These are phyloP conservation scores for Masnerella sp. DNA, from an alignment of 2,888 invertebrate genomes.

Conservation along the genomic window DNA sequence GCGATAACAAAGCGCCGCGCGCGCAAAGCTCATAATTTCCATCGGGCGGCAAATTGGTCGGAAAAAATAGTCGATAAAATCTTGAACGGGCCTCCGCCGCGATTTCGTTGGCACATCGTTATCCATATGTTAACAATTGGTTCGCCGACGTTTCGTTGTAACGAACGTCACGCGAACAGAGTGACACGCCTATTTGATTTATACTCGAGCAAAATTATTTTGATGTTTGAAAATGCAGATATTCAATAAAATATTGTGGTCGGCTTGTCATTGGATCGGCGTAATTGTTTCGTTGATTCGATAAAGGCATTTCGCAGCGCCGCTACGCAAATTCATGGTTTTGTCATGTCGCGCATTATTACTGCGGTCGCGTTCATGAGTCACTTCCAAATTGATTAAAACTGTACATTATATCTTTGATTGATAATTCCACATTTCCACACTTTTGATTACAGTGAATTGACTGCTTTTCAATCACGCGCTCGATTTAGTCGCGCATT, in stretches of 20 bases:
- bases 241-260: constrained; percentile 49
- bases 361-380: constrained; percentile 25
- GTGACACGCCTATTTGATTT: constrained; percentile 33
- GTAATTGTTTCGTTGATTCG: constrained; percentile 41
- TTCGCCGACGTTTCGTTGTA: constrained; percentile 16
- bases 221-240: constrained; percentile 42
- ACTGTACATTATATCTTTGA: constrained; percentile 38
- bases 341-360: constrained; percentile 33
- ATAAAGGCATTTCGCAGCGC: constrained; percentile 33
- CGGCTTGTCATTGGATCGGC: constrained; percentile 35
- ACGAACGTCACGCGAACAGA: constrained; percentile 19
- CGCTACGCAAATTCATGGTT: constrained; percentile 17
- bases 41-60: too few species aligned
- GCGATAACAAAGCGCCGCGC: background rate
- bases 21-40: constrained; percentile 14
- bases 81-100: too few species aligned
- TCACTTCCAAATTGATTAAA: constrained; percentile 38
- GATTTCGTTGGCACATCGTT: constrained; percentile 27
- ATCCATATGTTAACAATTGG: constrained; percentile 19
- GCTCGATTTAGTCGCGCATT: constrained; percentile 32
- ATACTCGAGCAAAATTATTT: constrained; percentile 38
- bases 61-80: too few species aligned
- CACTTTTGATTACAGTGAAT: constrained; percentile 23
- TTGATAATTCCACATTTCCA: constrained; percentile 20
- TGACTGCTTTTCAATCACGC: constrained; percentile 31